These are phyloP conservation scores for Pasiphila rectangulata DNA, from an alignment of 2,888 invertebrate genomes.

Conservation along the genomic window DNA sequence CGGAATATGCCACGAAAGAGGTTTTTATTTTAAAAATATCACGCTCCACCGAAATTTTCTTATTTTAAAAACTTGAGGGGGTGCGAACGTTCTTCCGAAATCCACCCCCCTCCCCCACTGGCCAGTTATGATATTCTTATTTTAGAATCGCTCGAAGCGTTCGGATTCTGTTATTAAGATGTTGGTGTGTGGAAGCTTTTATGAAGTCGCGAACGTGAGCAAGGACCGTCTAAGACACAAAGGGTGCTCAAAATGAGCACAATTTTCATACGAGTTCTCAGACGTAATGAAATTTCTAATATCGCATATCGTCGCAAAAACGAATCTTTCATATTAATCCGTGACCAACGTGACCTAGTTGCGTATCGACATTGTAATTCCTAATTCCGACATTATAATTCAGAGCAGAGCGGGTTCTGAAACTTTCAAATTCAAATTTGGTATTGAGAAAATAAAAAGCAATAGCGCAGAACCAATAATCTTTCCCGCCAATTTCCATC, in stretches of 20 bases:
- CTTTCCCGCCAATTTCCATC: slow-evolving; percentile 80
- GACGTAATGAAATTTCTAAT: slow-evolving; percentile 49
- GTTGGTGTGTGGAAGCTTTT: slow-evolving; percentile 70
- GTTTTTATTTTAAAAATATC: slow-evolving; percentile 81
- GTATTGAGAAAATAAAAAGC: slow-evolving; percentile 32
- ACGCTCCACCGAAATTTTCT: slow-evolving; percentile 80
- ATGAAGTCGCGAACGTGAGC: slow-evolving; percentile 53
- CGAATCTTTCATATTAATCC: slow-evolving; percentile 42
- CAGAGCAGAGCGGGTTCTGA: slow-evolving; percentile 31
- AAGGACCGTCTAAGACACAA: slow-evolving; percentile 51
- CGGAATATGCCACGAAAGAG: slow-evolving; percentile 80
- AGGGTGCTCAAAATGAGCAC: slow-evolving; percentile 42
- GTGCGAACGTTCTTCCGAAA: slow-evolving; percentile 77
- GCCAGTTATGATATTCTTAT: slow-evolving; percentile 79
- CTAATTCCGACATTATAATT: slow-evolving; percentile 36
- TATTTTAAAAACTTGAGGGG: slow-evolving; percentile 75
- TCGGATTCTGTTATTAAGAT: slow-evolving; percentile 78
- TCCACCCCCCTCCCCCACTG: slow-evolving; percentile 63
- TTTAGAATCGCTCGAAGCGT: slow-evolving; percentile 77
- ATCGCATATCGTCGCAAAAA: slow-evolving; percentile 46
- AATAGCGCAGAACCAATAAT: slow-evolving; percentile 64
- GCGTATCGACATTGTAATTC: slow-evolving; percentile 36
- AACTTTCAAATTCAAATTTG: slow-evolving; percentile 28
- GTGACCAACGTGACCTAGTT: slow-evolving; percentile 62
- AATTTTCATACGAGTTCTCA: slow-evolving; percentile 35